Base-by-base conservation (phyloP, 2,797 vertebrate genomes). In the Mormyrus proboscirostris region DNA sequence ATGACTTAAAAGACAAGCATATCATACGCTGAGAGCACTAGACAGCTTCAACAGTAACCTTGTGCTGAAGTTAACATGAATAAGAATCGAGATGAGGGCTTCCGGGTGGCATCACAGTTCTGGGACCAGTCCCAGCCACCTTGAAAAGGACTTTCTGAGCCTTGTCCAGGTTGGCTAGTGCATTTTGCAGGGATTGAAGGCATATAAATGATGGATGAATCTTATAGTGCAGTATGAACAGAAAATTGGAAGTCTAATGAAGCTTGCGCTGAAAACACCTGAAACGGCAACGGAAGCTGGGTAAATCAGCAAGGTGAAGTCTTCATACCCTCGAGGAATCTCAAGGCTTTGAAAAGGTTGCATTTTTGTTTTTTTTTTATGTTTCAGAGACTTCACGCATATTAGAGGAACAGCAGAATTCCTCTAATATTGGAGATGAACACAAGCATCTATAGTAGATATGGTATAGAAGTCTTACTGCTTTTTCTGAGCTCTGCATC, bases 201-300 rank as follows among this genome's bases (percentile, higher is more conserved):
- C 29, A 29, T 51, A 38, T 53, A 55, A 86, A 86, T 55, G 50
- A 86, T 86, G 51, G 85, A 57, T 86, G 51, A 51, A 38, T 86
- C 51, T 86, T 86, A 86, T 57, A 8, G 85, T n/a, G 51, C 85
- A n/a, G 25, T 19, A 86, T 9, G 51, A 55, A 55, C 85, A 86
- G 50, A 41, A 86, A 55, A 86, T 86, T 86, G 49, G 51, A 57
- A 41, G 51, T 55, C 85, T 33, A 86, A 86, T 86, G 50, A 86
- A 86, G 47, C 51, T 86, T n/a, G 85, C 12, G 2, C 22, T 25
- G 33, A 38, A 55, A 86, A 57, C 50, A 86, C 33, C 51, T 86
- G 29, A 86, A 86, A 53, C 51, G 3, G 85, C 29, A 29, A 85
- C 41, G 85, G 10, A 86, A 16, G 19, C 51, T 12, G 5, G 50